Conservation (phyloP, 2,888 invertebrate genomes). For the Scelioninae gen. 2 region DNA sequence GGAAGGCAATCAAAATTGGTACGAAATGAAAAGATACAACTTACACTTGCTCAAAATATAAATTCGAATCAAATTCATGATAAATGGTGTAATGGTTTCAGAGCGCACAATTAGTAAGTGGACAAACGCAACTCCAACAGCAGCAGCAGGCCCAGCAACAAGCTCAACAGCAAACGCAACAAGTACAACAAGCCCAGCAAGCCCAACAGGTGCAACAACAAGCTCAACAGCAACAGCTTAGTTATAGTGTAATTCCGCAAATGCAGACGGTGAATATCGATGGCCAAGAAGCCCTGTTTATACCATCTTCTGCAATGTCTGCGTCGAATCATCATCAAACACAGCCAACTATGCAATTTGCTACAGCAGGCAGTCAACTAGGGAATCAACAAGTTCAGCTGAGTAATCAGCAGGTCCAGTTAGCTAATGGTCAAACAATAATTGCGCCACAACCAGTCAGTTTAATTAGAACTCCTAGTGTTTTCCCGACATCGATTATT, state of each 20-base stretch:
- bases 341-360: conserved; percentile 73
- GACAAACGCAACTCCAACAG: conserved; percentile 69
- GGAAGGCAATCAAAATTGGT: too few species aligned
- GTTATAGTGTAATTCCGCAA: conserved; percentile 80
- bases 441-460: conserved; percentile 75
- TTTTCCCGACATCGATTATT: conserved; percentile 82
- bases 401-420: conserved; percentile 74
- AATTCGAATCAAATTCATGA: too few species aligned
- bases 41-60: too few species aligned
- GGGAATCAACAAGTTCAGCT: conserved; percentile 75
- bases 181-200: conserved; percentile 71
- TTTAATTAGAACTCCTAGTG: conserved; percentile 84
- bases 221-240: conserved; percentile 77
- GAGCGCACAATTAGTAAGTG: conserved; percentile 72
- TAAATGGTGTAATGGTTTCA: too few species aligned
- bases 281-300: conserved; percentile 94
- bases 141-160: conserved; percentile 76
- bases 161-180: conserved; percentile 71
- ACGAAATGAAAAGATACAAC: too few species aligned
- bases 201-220: conserved; percentile 75
- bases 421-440: conserved; percentile 75
- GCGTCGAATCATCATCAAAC: conserved; percentile 75
- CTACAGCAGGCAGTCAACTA: conserved; percentile 72
- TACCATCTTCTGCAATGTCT: conserved; percentile 85
- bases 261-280: conserved; percentile 95